Conservation (phyloP, 2,797 vertebrate species). For the Spheniscus humboldti region DNA sequence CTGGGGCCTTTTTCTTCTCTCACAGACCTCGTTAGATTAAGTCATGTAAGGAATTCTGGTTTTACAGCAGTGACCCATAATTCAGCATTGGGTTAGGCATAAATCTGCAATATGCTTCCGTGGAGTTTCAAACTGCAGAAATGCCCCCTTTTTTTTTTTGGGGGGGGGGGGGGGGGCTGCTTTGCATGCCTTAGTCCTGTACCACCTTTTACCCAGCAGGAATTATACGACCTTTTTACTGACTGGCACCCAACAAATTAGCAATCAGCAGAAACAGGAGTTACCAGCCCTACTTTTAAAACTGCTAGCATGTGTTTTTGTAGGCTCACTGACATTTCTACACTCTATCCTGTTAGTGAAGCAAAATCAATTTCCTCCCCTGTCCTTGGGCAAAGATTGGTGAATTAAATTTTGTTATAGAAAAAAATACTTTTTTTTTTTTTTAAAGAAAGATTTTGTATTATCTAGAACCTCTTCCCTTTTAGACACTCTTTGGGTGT, state of each 20-base stretch:
- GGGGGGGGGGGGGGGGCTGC: not conserved
- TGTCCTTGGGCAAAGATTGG: not conserved
- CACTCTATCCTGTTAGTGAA: not conserved
- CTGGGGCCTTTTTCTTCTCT: not conserved
- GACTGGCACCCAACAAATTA: not conserved
- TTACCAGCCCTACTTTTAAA: not conserved
- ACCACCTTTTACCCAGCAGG: not conserved
- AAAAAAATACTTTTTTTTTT: not conserved
- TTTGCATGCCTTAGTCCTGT: not conserved
- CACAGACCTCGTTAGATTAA: not conserved
- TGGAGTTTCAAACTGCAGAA: not conserved
- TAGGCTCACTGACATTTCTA: not conserved
- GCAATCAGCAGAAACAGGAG: not conserved
- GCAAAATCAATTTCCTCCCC: not conserved
- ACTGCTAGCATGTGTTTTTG: not conserved
- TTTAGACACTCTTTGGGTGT: not conserved
- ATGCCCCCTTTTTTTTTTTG: not conserved
- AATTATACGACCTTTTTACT: not conserved
- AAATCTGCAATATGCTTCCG: not conserved
- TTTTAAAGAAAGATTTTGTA: not conserved
- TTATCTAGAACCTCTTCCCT: not conserved
- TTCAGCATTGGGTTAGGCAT: not conserved
- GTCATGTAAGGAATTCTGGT: conserved; percentile 24
- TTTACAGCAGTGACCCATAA: conserved; percentile 12
- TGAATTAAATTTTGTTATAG: not conserved